Conservation (phyloP, 2,113 vertebrate species). For the Otis tarda region DNA sequence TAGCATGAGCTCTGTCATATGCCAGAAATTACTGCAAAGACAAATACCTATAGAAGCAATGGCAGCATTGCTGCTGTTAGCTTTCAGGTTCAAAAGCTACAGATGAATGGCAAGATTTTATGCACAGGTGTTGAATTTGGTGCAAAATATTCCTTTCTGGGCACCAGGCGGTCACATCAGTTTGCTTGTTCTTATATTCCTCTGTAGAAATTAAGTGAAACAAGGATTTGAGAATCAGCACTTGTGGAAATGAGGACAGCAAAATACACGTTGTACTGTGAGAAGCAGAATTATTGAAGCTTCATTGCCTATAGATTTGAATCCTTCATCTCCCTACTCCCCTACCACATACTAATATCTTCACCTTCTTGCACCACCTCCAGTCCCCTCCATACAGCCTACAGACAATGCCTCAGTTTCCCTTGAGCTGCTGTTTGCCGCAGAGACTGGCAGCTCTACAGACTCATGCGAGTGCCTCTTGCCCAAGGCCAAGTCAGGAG, state of each 20-base stretch:
- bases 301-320: background rate
- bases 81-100: background rate
- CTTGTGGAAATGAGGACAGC: background rate
- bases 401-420: background rate
- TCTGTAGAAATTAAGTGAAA: constrained; percentile 20
- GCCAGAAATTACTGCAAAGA: background rate
- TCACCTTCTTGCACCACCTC: background rate
- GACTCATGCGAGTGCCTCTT: accelerated
- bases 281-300: background rate
- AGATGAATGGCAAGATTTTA: background rate
- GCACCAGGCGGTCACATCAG: background rate
- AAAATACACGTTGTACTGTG: background rate
- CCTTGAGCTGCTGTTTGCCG: background rate
- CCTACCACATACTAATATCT: background rate
- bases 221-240: background rate
- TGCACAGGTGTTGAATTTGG: background rate
- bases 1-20: accelerated
- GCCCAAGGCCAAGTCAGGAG: background rate
- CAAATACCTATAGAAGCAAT: accelerated
- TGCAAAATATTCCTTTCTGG: background rate
- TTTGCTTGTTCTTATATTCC: background rate
- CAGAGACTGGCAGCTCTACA: background rate
- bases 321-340: background rate
- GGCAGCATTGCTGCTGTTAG: background rate
- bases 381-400: background rate